Conservation (phyloP, 2,113 vertebrate genomes). For the Melanerpes aurifrons region DNA sequence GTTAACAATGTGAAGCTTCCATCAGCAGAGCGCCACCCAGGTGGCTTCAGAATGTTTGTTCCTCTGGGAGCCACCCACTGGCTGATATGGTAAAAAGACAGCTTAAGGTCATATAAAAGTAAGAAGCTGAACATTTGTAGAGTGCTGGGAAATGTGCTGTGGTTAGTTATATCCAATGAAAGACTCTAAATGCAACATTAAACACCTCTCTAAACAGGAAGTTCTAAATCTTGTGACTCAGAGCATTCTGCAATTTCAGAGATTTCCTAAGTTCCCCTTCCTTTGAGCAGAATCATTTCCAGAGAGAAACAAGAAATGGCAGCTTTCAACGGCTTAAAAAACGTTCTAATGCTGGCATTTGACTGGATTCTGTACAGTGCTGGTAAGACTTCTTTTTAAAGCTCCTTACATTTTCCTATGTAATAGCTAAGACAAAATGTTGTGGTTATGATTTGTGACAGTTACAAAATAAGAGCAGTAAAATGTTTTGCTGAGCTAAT, state of each 20-base stretch:
- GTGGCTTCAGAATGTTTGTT: background rate
- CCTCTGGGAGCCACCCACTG: background rate
- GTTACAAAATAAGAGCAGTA: background rate
- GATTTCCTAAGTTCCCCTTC: slow-evolving; percentile 71
- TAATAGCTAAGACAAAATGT: background rate
- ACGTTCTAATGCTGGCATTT: background rate
- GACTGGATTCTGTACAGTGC: slow-evolving; percentile 44
- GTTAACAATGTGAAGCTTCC: background rate
- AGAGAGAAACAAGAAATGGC: slow-evolving; percentile 58
- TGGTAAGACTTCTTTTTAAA: slow-evolving; percentile 67
- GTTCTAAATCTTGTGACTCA: slow-evolving; percentile 26
- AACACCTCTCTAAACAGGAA: slow-evolving; percentile 61
- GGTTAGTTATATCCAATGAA: background rate
- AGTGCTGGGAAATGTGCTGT: background rate
- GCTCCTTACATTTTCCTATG: background rate
- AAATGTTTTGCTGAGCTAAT: background rate
- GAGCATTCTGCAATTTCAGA: background rate
- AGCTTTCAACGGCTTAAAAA: background rate
- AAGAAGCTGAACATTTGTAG: background rate
- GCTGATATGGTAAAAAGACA: background rate
- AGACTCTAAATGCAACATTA: background rate
- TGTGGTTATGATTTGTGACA: background rate
- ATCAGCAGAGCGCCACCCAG: background rate
- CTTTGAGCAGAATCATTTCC: slow-evolving; percentile 13
- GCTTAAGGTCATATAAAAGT: background rate